Evolutionary conservation across 2,113 vertebrate genomes (phyloP).

Genomic region (Aramus guarauna): DNA sequence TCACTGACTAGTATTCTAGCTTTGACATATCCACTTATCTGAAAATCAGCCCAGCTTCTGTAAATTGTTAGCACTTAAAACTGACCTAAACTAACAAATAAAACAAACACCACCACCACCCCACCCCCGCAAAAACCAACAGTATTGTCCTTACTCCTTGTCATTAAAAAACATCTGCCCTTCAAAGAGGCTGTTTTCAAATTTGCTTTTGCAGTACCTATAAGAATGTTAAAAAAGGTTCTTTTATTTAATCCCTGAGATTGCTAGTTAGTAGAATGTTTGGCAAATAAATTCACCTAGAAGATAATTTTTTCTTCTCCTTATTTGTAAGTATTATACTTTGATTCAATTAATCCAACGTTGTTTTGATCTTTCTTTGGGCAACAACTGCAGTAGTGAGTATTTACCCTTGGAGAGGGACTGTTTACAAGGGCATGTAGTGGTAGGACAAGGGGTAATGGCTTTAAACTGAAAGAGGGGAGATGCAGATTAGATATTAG

Average conservation of each 20-base stretch:
- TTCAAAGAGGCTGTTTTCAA: neutral
- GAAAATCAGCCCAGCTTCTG: neutral
- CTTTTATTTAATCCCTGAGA: neutral
- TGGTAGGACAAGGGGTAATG: no score
- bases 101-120: neutral
- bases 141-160: neutral
- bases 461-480: no score
- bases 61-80: neutral
- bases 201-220: neutral
- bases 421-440: no score
- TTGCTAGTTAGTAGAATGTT: neutral
- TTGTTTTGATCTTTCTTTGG: neutral
- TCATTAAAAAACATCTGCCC: neutral
- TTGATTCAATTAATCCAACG: neutral
- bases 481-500: no score
- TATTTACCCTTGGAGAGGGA: neutral
- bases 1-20: neutral
- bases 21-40: neutral
- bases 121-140: neutral
- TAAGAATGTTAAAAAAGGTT: neutral
- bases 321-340: neutral
- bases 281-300: neutral
- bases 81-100: neutral
- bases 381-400: neutral
- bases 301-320: neutral